Conservation (phyloP, 2,113 vertebrate species). For the Odocoileus hemionus region DNA sequence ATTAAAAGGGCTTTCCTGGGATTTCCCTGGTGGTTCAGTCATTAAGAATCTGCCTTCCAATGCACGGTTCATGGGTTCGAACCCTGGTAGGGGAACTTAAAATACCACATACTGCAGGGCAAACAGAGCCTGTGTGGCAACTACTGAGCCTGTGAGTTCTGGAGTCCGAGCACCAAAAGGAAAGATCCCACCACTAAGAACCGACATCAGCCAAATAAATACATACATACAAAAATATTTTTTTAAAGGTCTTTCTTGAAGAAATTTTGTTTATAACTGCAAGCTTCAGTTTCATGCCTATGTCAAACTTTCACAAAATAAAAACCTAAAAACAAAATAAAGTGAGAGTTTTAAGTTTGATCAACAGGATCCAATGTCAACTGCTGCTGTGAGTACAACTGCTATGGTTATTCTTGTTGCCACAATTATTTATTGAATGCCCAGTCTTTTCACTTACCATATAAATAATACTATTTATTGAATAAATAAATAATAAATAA, state of each 20-base stretch:
- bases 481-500: too few species aligned
- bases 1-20: neutral
- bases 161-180: neutral
- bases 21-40: neutral
- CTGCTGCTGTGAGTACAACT: neutral
- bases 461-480: too few species aligned
- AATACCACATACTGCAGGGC: neutral
- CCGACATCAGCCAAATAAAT: neutral
- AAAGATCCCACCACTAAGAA: neutral
- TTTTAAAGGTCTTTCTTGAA: neutral
- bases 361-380: neutral
- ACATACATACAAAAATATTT: neutral
- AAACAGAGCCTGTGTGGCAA: neutral
- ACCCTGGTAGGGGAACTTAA: neutral
- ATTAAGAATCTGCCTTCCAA: neutral
- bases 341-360: neutral
- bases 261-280: neutral
- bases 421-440: neutral
- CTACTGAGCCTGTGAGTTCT: neutral
- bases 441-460: neutral
- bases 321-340: neutral
- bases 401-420: neutral
- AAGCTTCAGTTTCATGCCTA: neutral
- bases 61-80: neutral
- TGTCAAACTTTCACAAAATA: neutral